Percentiles rank a stretch among this genome's conserved stretches.
Conservation (phyloP, 2,888 invertebrate species). For the Branchipolynoe longqiensis region DNA sequence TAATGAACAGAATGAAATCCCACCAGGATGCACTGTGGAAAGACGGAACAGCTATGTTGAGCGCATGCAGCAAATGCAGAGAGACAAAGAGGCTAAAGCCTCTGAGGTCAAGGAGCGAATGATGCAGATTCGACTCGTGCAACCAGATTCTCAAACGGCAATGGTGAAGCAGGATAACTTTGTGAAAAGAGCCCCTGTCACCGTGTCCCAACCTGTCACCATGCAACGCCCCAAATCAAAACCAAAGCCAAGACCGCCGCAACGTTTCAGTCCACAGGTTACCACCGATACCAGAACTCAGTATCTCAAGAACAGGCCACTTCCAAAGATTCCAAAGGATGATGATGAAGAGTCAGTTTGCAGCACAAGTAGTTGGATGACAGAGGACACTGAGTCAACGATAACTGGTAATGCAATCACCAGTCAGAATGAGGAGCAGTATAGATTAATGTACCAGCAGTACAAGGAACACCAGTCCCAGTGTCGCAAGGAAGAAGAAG, state of each 20-base stretch:
- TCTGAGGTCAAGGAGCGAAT: not conserved
- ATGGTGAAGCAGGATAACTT: not conserved
- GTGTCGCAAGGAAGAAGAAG: not conserved
- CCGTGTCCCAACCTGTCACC: slow-evolving; percentile 17
- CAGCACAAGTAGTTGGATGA: slow-evolving; percentile 39
- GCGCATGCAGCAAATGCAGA: slow-evolving; percentile 8
- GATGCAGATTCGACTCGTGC: slow-evolving; percentile 5
- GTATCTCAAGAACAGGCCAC: slow-evolving; percentile 16
- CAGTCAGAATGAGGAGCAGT: not conserved
- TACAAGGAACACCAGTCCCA: not conserved
- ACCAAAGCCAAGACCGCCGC: not conserved
- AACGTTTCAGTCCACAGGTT: too few species aligned
- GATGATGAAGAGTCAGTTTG: slow-evolving; percentile 13
- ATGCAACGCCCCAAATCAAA: not conserved
- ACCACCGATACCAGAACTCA: too few species aligned
- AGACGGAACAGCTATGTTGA: slow-evolving; percentile 24
- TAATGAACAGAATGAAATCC: not conserved
- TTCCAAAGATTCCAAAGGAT: slow-evolving; percentile 19
- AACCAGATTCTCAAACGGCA: not conserved
- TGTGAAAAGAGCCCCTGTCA: not conserved
- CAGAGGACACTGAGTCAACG: slow-evolving; percentile 35
- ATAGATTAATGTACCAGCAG: not conserved
- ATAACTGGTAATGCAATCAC: slow-evolving; percentile 32
- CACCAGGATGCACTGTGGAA: not conserved
- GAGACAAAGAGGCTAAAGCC: slow-evolving; percentile 6